A percentile compares a stretch with the other conserved stretches of the same genome.
These are phyloP conservation scores for Tangara arthus DNA, from an alignment of 2,797 vertebrate genomes.

Conservation along the genomic window DNA sequence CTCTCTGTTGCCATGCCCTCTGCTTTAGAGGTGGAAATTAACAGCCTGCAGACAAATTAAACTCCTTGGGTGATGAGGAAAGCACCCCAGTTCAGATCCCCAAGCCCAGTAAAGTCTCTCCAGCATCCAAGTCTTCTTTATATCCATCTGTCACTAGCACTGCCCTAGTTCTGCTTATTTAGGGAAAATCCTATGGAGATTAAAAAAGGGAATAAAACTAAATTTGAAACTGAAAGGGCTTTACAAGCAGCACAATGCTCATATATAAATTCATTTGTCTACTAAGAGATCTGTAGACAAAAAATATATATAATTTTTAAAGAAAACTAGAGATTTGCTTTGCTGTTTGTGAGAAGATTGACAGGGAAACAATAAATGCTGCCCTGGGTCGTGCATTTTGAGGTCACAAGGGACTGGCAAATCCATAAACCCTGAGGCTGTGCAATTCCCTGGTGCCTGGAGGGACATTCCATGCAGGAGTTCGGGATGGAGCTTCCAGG, in stretches of 20 bases:
- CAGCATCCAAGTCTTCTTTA: not conserved
- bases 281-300: not conserved
- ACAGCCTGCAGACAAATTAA: conserved; percentile 40
- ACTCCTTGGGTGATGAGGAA: not conserved
- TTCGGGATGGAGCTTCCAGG: not conserved
- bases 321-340: not conserved
- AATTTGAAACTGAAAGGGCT: conserved; percentile 19
- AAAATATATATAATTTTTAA: not conserved
- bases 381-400: not conserved
- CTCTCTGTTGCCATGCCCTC: conserved; percentile 63
- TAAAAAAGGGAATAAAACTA: conserved; percentile 41
- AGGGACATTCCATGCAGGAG: not conserved
- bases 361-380: not conserved
- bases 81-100: not conserved
- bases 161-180: conserved; percentile 50
- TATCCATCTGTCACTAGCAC: conserved; percentile 21
- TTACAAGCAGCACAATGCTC: not conserved
- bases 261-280: not conserved
- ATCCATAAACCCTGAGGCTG: not conserved
- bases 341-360: not conserved
- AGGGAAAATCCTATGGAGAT: conserved; percentile 46
- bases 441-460: not conserved
- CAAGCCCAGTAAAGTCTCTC: not conserved
- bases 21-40: conserved; percentile 49
- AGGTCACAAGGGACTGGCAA: not conserved